Evolutionary conservation across 2,113 vertebrate species (phyloP), one percentile per base, ranked within the genome.

Genomic region (Aphyosemion australe): DNA sequence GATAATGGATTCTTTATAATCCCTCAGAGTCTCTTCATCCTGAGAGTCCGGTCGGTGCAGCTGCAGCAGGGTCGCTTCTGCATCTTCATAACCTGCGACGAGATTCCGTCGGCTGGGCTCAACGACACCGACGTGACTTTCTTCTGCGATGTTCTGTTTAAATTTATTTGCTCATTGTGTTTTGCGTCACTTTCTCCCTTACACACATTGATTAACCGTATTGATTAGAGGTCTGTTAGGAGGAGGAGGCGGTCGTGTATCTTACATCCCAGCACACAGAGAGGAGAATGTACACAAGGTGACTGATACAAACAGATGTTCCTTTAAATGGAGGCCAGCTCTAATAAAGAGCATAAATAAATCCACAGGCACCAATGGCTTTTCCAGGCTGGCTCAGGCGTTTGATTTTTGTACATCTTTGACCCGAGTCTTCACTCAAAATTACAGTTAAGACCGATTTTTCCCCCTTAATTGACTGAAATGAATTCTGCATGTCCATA

Each of bases 161-260:
- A 39, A 13, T 26, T 43, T 54, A 39, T 79, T 62, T 34, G 42
- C 16, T 6, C 6, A 14, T 31, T 19, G 37, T 15, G 11, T 59
- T 34, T 47, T 65, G 50, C 7, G 55, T 65, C 48, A 51, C 16
- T 39, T 10, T 66, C 61, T 56, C 45, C 18, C 41, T 65, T 48
- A 34, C 49, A 32, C 47, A 55, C 63, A 50, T 6, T n/a, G 51
- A 83, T 78, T 63, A n/a, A 26, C 4, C 41, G 47, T 67, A 83
- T 84, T 75, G 84, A 90, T 84, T 74, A 52, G 26, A 57, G 69
- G 39, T 65, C 47, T 34, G 52, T 65, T 47, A 55, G 57, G 59
- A 71, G 59, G 55, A 21, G 7, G 54, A 26, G 34, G 34, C 47
- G 72, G 72, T 83, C 69, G 46, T 68, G 70, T 64, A 43, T 86